Percentiles rank a stretch among this genome's conserved stretches.
phyloP scores from a whole-genome alignment of 2,113 vertebrate genomes.

The Rhinichthys klamathensis region DNA sequence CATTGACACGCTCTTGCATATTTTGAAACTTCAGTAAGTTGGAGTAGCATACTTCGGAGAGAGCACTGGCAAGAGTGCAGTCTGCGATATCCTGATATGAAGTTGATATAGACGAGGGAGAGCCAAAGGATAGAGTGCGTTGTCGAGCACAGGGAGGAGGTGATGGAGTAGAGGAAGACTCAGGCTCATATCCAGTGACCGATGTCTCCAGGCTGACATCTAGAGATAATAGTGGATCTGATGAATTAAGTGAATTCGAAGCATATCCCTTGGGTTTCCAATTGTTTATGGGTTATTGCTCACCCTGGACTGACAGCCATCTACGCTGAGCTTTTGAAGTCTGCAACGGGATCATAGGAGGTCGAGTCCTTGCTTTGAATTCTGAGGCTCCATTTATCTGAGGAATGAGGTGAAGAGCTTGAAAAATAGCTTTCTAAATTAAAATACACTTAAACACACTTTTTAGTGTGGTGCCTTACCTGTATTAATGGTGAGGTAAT shows the following conservation, averaged over 20 bases:
- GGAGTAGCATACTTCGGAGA: slow-evolving; percentile 79
- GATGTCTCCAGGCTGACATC: slow-evolving; percentile 67
- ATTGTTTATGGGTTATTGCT: background rate
- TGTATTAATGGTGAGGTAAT: slow-evolving; percentile 68
- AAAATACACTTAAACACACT: background rate
- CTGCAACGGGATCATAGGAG: slow-evolving; percentile 75
- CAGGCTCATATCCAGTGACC: slow-evolving; percentile 59
- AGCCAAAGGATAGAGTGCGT: slow-evolving; percentile 70
- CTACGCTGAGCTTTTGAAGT: slow-evolving; percentile 62
- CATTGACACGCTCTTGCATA: background rate
- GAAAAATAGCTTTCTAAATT: background rate
- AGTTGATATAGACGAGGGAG: slow-evolving; percentile 73
- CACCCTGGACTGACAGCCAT: slow-evolving; percentile 76
- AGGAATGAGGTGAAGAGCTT: background rate
- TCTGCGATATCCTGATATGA: slow-evolving; percentile 86
- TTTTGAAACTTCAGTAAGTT: background rate
- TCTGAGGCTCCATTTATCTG: slow-evolving; percentile 65
- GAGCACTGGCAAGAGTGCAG: slow-evolving; percentile 72
- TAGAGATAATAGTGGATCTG: slow-evolving; percentile 46
- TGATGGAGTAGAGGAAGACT: slow-evolving; percentile 67
- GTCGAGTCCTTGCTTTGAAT: slow-evolving; percentile 69
- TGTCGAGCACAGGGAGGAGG: slow-evolving; percentile 54
- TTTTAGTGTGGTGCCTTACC: slow-evolving; percentile 56
- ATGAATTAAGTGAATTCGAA: background rate
- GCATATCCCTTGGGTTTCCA: background rate